Conservation (phyloP, 2,888 invertebrate genomes). For the Brassicogethes aeneus region DNA sequence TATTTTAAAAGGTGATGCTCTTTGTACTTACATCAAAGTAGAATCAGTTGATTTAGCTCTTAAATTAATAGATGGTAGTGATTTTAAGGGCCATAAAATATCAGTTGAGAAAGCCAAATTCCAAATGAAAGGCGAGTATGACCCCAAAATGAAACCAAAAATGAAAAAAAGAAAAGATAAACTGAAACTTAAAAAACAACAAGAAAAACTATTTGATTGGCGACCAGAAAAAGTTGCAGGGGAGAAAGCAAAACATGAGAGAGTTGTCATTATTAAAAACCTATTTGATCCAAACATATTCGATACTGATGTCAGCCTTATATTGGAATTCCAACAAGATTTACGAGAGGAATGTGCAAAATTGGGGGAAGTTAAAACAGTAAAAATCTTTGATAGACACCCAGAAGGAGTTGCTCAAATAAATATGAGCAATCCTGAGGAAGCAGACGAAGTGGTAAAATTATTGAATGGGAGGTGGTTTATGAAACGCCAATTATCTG, state of each 20-base stretch:
- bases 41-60: conserved; percentile 93
- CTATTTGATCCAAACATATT: conserved; percentile 85
- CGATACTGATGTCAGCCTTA: conserved; percentile 78
- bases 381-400: conserved; percentile 85
- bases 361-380: conserved; percentile 87
- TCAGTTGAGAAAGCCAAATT: conserved; percentile 90
- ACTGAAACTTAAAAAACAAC: conserved; percentile 83
- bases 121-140: conserved; percentile 87
- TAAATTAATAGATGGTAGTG: conserved; percentile 81
- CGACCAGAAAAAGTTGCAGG: conserved; percentile 84
- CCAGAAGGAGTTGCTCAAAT: conserved; percentile 92
- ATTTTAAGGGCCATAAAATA: conserved; percentile 69
- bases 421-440: conserved; percentile 80
- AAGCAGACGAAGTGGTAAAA: conserved; percentile 82
- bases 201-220: conserved; percentile 95
- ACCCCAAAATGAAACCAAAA: conserved; percentile 87
- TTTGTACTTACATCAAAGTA: conserved; percentile 90
- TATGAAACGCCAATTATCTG: conserved; percentile 74
- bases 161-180: conserved; percentile 82
- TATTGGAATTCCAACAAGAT: conserved; percentile 87
- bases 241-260: conserved; percentile 80
- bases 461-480: conserved; percentile 87
- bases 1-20: conserved; percentile 87
- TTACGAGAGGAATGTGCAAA: conserved; percentile 82
- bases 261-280: conserved; percentile 87